Percentiles rank a stretch among this genome's conserved stretches.
Conservation (phyloP, 2,113 vertebrate genomes). For the Turdus rufiventris region DNA sequence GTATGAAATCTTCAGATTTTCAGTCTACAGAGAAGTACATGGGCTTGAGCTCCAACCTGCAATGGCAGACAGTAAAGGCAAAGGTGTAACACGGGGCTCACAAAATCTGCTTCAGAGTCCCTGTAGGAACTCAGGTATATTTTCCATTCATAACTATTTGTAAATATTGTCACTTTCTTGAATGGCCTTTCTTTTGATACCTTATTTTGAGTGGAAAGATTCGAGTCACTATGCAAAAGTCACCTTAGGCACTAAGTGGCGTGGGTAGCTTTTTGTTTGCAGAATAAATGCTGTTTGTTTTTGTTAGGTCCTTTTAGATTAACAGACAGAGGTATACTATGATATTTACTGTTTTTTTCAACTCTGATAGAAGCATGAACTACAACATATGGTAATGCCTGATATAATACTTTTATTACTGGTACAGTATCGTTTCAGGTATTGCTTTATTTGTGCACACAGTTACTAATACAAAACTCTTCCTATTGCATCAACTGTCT, state of each 20-base stretch:
- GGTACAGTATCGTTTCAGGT: background rate
- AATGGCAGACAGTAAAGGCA: background rate
- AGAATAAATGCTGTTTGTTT: background rate
- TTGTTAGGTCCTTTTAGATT: background rate
- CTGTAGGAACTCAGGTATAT: background rate
- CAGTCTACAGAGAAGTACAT: background rate
- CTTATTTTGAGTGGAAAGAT: background rate
- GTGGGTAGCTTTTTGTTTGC: background rate
- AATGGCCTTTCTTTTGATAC: background rate
- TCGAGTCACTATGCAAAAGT: background rate
- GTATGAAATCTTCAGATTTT: background rate
- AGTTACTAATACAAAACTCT: background rate
- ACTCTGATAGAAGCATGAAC: background rate
- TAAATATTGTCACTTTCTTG: background rate
- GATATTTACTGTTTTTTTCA: background rate
- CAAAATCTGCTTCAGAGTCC: background rate
- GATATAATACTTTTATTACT: background rate
- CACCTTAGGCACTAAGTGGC: background rate
- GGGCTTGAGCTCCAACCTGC: background rate
- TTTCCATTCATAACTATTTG: background rate
- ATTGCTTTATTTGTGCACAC: background rate
- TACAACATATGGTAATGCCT: background rate
- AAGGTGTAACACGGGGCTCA: background rate
- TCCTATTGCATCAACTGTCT: background rate
- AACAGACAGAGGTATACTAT: background rate